Base-by-base conservation (phyloP, 2,888 invertebrate species). In the Melolontha melolontha region DNA sequence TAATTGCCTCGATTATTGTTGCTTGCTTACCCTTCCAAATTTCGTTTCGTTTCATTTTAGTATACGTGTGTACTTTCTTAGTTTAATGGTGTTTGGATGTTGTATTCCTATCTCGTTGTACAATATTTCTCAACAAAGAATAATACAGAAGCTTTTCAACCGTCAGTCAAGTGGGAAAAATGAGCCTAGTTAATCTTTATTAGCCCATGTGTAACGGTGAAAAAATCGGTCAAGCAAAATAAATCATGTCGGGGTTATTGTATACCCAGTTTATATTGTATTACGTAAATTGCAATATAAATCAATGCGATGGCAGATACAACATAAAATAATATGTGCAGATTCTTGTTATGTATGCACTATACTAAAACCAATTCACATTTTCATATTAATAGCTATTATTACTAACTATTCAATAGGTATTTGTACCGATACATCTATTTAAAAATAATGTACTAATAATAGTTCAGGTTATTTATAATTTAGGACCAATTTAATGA, bases 101-200 rank as follows among this genome's bases (percentile, higher is more conserved):
- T 16, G 11, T 47, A 59, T 59, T 57, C n/a, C 12, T 6, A 22
- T n/a, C 57, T 39, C 12, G 10, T 42, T 42, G 12, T 16, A 17
- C 40, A 8, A 59, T 47, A 59, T 47, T 47, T 59, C 14, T n/a
- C 29, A 44, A 34, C 47, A 10, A 47, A 14, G 44, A 1, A 44
- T 29, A 59, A 47, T 59, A 34, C 47, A 11, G 44, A 11, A 44
- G 59, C 59, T 59, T 59, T 59, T 59, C 59, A 59, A 47, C 47
- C 14, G 59, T 47, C 59, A 47, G 17, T 59, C 59, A 59, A 57
- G 27, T 7, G 41, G 42, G 29, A 59, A 47, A 47, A 59, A 59
- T 59, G 47, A 14, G 11, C 44, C 16, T 27, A 27, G 29, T 59
- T 59, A 59, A 59, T 59, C 59, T 59, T 59, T 59, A 59, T 59